These are phyloP conservation scores for Allobates femoralis DNA, from an alignment of 2,797 vertebrate genomes.

Conservation along the genomic window DNA sequence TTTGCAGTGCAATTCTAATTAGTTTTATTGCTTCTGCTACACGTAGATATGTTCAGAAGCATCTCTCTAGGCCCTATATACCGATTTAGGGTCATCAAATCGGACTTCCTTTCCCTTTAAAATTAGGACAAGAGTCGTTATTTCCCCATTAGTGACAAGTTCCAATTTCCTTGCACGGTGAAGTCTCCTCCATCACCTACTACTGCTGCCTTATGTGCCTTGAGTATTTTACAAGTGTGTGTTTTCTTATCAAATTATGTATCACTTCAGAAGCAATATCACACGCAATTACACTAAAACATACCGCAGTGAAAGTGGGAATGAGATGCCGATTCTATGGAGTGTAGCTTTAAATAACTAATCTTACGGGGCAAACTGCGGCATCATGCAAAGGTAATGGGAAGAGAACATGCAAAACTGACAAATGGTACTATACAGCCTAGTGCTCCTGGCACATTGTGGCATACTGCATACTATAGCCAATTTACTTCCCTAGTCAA, in stretches of 20 bases:
- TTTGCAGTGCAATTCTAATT: too few relatives aligned
- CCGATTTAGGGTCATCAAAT: too few relatives aligned
- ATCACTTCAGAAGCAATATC: background rate
- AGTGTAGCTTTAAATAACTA: conserved; percentile 17
- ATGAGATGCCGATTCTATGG: conserved; percentile 11
- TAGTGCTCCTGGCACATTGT: conserved; percentile 69
- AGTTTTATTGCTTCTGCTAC: too few relatives aligned
- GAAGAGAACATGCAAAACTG: conserved; percentile 52
- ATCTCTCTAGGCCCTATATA: too few relatives aligned
- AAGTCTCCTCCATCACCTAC: background rate
- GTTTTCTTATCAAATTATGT: conserved; percentile 3
- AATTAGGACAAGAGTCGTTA: too few relatives aligned
- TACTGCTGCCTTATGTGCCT: background rate
- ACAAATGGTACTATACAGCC: conserved; percentile 67
- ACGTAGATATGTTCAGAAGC: too few relatives aligned
- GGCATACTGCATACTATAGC: conserved; percentile 10
- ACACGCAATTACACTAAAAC: background rate
- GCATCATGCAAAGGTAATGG: conserved; percentile 26
- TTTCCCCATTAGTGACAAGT: background rate
- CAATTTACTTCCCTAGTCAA: conserved; percentile 78
- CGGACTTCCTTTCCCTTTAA: too few relatives aligned
- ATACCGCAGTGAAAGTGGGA: background rate
- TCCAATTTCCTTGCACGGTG: background rate
- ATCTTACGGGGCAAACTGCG: conserved; percentile 1
- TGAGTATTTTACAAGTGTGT: background rate